Evolutionary conservation across 2,888 invertebrate genomes (phyloP).

Genomic region (Carabus problematicus): DNA sequence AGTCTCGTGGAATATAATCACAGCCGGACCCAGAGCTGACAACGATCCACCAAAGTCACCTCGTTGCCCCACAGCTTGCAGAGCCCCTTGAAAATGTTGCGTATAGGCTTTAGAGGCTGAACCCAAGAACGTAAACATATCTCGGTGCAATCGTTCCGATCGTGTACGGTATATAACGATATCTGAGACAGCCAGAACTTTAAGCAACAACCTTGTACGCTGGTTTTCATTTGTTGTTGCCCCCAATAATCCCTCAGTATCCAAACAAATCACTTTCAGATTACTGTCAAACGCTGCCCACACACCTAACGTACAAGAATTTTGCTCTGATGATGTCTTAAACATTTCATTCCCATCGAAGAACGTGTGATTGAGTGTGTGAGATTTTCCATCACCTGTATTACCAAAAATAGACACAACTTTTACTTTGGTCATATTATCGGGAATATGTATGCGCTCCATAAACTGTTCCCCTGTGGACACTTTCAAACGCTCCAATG

Average conservation of each 20-base stretch:
- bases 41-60: conserved; percentile 58
- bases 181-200: conserved; percentile 83
- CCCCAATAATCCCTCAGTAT: conserved; percentile 82
- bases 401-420: conserved; percentile 86
- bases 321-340: conserved; percentile 70
- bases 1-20: conserved; percentile 83
- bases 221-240: conserved; percentile 66
- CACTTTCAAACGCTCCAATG: conserved; percentile 67
- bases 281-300: conserved; percentile 77
- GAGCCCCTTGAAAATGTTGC: conserved; percentile 72
- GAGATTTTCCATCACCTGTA: conserved; percentile 83
- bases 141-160: conserved; percentile 76
- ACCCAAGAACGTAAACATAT: conserved; percentile 79
- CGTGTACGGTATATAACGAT: conserved; percentile 79
- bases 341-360: conserved; percentile 71
- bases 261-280: conserved; percentile 72
- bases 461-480: conserved; percentile 64
- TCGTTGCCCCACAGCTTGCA: conserved; percentile 57
- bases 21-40: conserved; percentile 72
- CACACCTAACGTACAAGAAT: conserved; percentile 77
- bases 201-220: conserved; percentile 73
- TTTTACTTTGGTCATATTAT: conserved; percentile 68
- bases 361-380: conserved; percentile 75
- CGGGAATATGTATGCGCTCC: conserved; percentile 59
- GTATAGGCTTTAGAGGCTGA: conserved; percentile 78